These are phyloP conservation scores for Hippocampus guttulatus DNA, from an alignment of 2,113 vertebrate genomes.

Conservation along the genomic window DNA sequence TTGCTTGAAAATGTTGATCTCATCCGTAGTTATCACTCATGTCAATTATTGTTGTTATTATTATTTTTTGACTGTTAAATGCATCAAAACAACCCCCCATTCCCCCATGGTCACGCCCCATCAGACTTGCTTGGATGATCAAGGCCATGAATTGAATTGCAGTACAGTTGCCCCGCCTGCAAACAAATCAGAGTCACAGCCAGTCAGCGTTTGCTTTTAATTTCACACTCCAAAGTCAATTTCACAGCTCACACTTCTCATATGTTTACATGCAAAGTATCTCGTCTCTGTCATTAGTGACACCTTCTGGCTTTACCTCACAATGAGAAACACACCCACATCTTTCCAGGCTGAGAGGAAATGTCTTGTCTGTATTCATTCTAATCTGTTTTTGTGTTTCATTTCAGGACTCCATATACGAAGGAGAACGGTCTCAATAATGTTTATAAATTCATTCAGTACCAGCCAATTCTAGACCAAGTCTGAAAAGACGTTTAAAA, in stretches of 20 bases:
- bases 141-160: conserved; percentile 68
- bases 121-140: conserved; percentile 62
- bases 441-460: no score
- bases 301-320: conserved; percentile 41
- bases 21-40: conserved; percentile 45
- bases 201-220: conserved; percentile 50
- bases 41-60: conserved; percentile 19
- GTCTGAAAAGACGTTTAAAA: no score
- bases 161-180: conserved; percentile 35
- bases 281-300: conserved; percentile 57
- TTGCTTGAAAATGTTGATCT: conserved; percentile 43
- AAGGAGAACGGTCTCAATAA: background rate
- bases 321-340: conserved; percentile 23
- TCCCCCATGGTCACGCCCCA: conserved; percentile 48
- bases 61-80: conserved; percentile 36
- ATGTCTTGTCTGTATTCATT: conserved; percentile 4
- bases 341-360: conserved; percentile 17
- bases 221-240: conserved; percentile 71
- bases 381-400: background rate
- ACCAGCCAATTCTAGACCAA: no score
- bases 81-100: conserved; percentile 3
- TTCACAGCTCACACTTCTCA: conserved; percentile 65
- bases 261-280: conserved; percentile 65
- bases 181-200: conserved; percentile 54
- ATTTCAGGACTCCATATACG: background rate